Base-by-base conservation (phyloP, 1,140 invertebrate genomes). In the Forficula auricularia region DNA sequence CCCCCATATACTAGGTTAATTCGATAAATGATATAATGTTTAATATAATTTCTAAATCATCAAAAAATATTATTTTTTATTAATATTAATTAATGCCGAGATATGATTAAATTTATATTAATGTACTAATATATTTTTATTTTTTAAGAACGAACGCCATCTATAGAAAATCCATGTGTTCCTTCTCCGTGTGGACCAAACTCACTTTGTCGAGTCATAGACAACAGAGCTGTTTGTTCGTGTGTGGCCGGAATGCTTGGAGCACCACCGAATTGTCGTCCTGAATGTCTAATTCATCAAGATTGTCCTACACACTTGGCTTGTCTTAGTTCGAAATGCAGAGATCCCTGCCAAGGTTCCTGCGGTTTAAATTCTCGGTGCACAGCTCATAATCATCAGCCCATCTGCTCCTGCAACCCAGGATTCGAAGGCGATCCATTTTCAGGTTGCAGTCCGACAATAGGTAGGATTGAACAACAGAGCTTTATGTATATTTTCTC, bases 131-230 rank as follows among this genome's bases (percentile, higher is more conserved):
- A 18, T 39, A 14, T 19, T 39, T 39, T 15, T 27, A 27, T 27
- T 6, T 27, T 27, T 27, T 4, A 27, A 27, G 22, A 27, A 27
- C 22, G 22, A 49, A 42, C 50, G 12, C 51, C 60, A 12, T 47
- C 50, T 9, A 54, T 62, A 7, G 62, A 56, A 12, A 73, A 82
- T 56, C 79, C 79, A 14, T 87, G 83, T 51, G 52, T 77, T 33
- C 79, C 80, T 30, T 82, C 79, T 40, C 82, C 81, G 1, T 90
- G 86, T 59, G 85, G 85, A 3, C 70, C 79, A 0, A 83, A 88
- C 56, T 72, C 83, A 2, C 70, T 78, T 27, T 90, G 84, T 53
- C 68, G 72, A 4, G 72, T 75, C 36, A 64, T 78, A 16, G 72
- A 70, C 37, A 66, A 70, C 16, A 69, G 76, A 45, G 72, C 82